Evolutionary conservation across 37 sponge, comb jelly and placozoan genomes (phyloP).

Genomic region (Ephydatia muelleri): DNA sequence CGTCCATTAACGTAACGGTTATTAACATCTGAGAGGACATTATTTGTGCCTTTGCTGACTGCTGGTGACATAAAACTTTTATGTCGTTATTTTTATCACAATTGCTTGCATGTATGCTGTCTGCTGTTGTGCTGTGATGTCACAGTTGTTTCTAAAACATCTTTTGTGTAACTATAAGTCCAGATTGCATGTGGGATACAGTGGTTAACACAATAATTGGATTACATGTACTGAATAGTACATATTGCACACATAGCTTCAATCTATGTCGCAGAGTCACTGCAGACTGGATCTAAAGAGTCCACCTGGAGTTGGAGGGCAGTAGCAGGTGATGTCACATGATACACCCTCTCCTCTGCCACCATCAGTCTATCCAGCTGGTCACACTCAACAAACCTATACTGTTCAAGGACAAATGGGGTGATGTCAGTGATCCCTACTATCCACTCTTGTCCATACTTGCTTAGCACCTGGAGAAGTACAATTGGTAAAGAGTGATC

Average conservation of each 20-base stretch:
- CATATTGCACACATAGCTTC: background rate
- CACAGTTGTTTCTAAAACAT: too few relatives aligned
- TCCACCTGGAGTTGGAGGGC: conserved; percentile 23
- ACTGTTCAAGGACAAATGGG: conserved; percentile 68
- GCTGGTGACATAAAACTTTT: too few relatives aligned
- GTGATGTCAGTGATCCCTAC: conserved; percentile 70
- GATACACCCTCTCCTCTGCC: conserved; percentile 62
- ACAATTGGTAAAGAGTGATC: background rate
- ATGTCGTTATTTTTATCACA: too few relatives aligned
- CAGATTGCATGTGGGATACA: too few relatives aligned
- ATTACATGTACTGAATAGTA: too few relatives aligned
- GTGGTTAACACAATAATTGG: too few relatives aligned
- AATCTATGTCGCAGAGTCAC: background rate
- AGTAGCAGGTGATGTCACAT: conserved; percentile 26
- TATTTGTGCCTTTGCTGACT: background rate
- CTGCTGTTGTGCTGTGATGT: too few relatives aligned
- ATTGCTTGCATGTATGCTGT: too few relatives aligned
- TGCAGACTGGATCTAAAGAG: too few relatives aligned
- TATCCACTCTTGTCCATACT: conserved; percentile 73
- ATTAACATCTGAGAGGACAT: conserved; percentile 1
- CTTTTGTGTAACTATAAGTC: too few relatives aligned
- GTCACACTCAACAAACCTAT: conserved; percentile 36
- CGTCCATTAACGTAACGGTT: conserved; percentile 2
- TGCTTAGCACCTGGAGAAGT: conserved; percentile 2
- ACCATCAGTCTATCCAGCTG: conserved; percentile 48